These are phyloP conservation scores for Tachysurus fulvidraco DNA, from an alignment of 2,113 vertebrate genomes.

Conservation along the genomic window DNA sequence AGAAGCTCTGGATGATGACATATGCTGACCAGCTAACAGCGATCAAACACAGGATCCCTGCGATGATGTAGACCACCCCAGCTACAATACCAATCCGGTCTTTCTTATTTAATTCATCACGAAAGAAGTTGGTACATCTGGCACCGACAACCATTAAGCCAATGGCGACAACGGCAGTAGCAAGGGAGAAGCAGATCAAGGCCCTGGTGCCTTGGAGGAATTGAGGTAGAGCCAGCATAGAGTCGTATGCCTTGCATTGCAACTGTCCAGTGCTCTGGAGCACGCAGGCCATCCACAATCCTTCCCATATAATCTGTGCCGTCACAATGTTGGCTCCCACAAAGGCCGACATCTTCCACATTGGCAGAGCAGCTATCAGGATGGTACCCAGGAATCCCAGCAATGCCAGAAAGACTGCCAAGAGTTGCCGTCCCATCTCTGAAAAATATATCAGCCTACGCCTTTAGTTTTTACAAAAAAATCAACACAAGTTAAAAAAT, in stretches of 20 bases:
- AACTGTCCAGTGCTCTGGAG: conserved; percentile 77
- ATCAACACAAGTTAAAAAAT: not conserved
- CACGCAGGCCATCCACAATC: conserved; percentile 83
- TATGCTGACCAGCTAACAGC: conserved; percentile 84
- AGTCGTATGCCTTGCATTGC: conserved; percentile 81
- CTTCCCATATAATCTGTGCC: conserved; percentile 83
- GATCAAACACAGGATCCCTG: conserved; percentile 75
- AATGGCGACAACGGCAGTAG: conserved; percentile 63
- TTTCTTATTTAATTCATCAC: conserved; percentile 64
- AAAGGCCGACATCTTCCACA: conserved; percentile 89
- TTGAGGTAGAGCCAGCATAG: conserved; percentile 73
- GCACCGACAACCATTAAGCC: conserved; percentile 68
- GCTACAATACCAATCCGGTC: conserved; percentile 62
- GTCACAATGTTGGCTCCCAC: conserved; percentile 85
- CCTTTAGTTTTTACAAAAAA: not conserved
- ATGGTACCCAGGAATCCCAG: conserved; percentile 84
- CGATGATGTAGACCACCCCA: conserved; percentile 72
- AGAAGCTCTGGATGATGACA: conserved; percentile 83
- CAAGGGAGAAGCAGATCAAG: conserved; percentile 75
- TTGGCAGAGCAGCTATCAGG: conserved; percentile 82
- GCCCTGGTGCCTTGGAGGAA: conserved; percentile 74
- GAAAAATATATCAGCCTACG: not conserved
- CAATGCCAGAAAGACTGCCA: conserved; percentile 75
- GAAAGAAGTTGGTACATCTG: conserved; percentile 71
- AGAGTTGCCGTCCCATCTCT: conserved; percentile 76